A percentile compares a stretch with the other conserved stretches of the same genome.
These are phyloP conservation scores for Phasia obesa DNA, from an alignment of 2,888 invertebrate species.

Conservation along the genomic window DNA sequence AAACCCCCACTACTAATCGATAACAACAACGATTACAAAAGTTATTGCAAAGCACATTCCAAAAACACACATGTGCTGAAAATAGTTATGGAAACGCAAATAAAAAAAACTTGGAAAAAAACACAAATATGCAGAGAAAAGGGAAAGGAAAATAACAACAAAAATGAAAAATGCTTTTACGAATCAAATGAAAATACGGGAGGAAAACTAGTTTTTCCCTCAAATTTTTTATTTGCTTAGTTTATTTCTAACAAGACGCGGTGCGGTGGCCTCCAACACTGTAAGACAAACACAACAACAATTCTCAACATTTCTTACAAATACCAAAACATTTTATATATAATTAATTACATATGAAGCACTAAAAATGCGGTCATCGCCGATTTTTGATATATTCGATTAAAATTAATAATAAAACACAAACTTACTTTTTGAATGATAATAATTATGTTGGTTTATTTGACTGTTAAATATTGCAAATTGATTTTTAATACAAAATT, in stretches of 20 bases:
- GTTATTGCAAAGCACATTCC: slow-evolving; percentile 46
- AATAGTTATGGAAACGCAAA: slow-evolving; percentile 22
- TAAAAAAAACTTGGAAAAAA: not conserved
- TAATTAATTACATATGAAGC: slow-evolving; percentile 39
- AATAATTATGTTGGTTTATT: not conserved
- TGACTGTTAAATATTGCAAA: not conserved
- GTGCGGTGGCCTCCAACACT: slow-evolving; percentile 56
- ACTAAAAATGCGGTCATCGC: slow-evolving; percentile 68
- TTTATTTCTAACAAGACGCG: slow-evolving; percentile 54
- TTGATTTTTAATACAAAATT: not conserved
- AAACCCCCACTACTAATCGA: slow-evolving; percentile 7
- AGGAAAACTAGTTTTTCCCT: slow-evolving; percentile 51
- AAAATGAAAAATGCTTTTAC: slow-evolving; percentile 11
- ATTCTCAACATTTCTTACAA: slow-evolving; percentile 37
- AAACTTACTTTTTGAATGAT: slow-evolving; percentile 52
- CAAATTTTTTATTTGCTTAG: slow-evolving; percentile 17
- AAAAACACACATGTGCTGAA: slow-evolving; percentile 57
- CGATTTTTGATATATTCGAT: slow-evolving; percentile 32
- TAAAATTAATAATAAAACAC: slow-evolving; percentile 9
- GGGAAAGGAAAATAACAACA: slow-evolving; percentile 43
- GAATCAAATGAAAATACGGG: slow-evolving; percentile 39
- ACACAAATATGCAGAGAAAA: slow-evolving; percentile 25
- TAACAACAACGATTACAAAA: slow-evolving; percentile 17
- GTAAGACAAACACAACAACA: slow-evolving; percentile 19
- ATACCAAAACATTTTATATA: not conserved